A percentile compares a stretch with the other conserved stretches of the same genome.
phyloP scores from a whole-genome alignment of 2,888 invertebrate genomes.

The Sarcophaga rosellei region DNA sequence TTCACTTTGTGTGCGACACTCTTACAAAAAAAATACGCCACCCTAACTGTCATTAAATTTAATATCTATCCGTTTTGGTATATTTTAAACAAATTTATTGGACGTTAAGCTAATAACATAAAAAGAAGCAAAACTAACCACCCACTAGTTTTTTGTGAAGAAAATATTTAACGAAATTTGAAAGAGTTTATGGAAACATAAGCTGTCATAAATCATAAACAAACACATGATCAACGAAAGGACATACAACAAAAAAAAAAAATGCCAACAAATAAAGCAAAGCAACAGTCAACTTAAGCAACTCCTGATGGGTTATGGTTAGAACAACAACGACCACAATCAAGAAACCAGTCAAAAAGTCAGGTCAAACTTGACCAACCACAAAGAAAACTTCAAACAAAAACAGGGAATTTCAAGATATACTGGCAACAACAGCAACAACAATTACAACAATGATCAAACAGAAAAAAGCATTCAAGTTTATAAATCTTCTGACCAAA shows the following conservation, averaged over 20 bases:
- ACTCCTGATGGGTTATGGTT: conserved; percentile 22
- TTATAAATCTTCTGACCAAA: conserved; percentile 51
- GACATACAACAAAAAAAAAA: background rate
- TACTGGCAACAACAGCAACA: background rate
- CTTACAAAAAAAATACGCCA: too few relatives aligned
- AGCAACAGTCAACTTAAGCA: conserved; percentile 54
- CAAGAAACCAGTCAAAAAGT: conserved; percentile 60
- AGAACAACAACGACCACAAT: conserved; percentile 1
- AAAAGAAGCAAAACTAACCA: conserved; percentile 26
- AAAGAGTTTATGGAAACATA: conserved; percentile 45
- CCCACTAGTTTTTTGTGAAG: background rate
- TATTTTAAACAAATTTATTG: too few relatives aligned
- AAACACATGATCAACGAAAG: conserved; percentile 43
- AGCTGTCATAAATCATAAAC: conserved; percentile 66
- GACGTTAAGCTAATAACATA: background rate
- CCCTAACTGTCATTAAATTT: too few relatives aligned
- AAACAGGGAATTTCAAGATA: background rate
- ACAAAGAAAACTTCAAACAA: background rate
- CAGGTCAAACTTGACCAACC: conserved; percentile 59
- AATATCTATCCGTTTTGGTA: too few relatives aligned
- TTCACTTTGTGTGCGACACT: too few relatives aligned
- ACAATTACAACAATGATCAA: background rate
- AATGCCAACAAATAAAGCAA: conserved; percentile 6
- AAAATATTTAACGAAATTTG: conserved; percentile 16
- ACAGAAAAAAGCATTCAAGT: conserved; percentile 30